These are phyloP conservation scores for Andrena praecox DNA, from an alignment of 2,888 invertebrate genomes.

Conservation along the genomic window DNA sequence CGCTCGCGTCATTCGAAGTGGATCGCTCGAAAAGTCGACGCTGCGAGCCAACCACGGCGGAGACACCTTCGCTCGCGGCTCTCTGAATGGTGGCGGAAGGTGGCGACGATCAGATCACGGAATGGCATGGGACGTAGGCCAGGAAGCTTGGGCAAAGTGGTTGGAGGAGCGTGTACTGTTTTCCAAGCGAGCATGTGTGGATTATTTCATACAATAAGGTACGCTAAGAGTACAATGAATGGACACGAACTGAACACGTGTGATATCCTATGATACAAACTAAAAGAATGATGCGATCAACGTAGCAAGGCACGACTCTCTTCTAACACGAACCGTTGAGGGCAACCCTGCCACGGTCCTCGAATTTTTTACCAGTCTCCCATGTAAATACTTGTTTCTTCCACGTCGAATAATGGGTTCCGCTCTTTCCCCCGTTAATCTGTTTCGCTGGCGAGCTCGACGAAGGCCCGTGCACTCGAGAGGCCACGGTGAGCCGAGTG, in stretches of 20 bases:
- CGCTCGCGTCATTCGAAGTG: neutral
- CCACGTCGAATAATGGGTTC: no score
- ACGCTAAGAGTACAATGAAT: conserved; percentile 22
- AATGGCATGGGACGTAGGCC: neutral
- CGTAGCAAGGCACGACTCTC: conserved; percentile 57
- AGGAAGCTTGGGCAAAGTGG: neutral
- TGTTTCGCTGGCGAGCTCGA: neutral
- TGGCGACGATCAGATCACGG: neutral
- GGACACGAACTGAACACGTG: conserved; percentile 11
- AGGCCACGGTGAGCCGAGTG: neutral
- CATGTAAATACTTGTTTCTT: no score
- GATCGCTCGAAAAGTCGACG: neutral
- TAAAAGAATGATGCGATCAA: conserved; percentile 28
- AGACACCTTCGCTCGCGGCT: neutral
- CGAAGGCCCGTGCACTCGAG: neutral
- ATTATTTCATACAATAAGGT: conserved; percentile 3
- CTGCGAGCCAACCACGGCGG: neutral
- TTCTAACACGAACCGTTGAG: conserved; percentile 34
- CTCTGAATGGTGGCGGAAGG: conserved; percentile 3
- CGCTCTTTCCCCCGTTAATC: neutral
- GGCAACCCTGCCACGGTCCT: conserved; percentile 30
- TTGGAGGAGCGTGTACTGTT: conserved; percentile 42
- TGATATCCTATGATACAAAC: conserved; percentile 45
- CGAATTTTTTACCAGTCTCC: neutral
- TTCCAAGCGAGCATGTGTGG: conserved; percentile 5